These are phyloP conservation scores for Aphaenogaster rudis DNA, from an alignment of 1,140 invertebrate species.

Conservation along the genomic window DNA sequence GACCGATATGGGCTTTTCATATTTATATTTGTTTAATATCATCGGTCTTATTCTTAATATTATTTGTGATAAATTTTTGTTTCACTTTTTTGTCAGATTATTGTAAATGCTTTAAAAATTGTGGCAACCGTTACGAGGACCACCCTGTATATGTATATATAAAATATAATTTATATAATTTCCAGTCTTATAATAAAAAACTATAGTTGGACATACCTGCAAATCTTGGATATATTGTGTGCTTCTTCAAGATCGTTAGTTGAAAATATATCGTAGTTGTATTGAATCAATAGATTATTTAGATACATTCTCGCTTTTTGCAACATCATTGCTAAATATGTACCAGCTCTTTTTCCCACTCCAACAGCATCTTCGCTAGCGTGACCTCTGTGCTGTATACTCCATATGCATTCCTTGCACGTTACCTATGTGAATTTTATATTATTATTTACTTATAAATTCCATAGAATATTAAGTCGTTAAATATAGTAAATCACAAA, in stretches of 20 bases:
- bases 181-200: neutral
- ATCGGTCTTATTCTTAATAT: too few relatives aligned
- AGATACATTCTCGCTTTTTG: constrained; percentile 78
- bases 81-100: too few relatives aligned
- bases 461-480: neutral
- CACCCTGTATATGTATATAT: too few relatives aligned
- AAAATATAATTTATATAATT: constrained; percentile 32
- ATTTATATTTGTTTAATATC: too few relatives aligned
- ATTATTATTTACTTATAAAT: neutral
- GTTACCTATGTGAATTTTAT: constrained; percentile 75
- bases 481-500: neutral
- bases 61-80: too few relatives aligned
- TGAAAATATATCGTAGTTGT: constrained; percentile 68
- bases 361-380: constrained; percentile 81
- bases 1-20: too few relatives aligned
- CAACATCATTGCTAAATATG: constrained; percentile 74
- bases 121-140: too few relatives aligned
- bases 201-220: constrained; percentile 56
- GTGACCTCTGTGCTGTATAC: constrained; percentile 81
- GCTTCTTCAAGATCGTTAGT: constrained; percentile 47
- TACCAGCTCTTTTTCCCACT: constrained; percentile 78
- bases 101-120: too few relatives aligned
- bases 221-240: constrained; percentile 9
- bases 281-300: constrained; percentile 79
- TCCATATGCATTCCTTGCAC: constrained; percentile 84